These are phyloP conservation scores for Stomatorhinus walkeri DNA, from an alignment of 2,797 vertebrate genomes.

Conservation along the genomic window DNA sequence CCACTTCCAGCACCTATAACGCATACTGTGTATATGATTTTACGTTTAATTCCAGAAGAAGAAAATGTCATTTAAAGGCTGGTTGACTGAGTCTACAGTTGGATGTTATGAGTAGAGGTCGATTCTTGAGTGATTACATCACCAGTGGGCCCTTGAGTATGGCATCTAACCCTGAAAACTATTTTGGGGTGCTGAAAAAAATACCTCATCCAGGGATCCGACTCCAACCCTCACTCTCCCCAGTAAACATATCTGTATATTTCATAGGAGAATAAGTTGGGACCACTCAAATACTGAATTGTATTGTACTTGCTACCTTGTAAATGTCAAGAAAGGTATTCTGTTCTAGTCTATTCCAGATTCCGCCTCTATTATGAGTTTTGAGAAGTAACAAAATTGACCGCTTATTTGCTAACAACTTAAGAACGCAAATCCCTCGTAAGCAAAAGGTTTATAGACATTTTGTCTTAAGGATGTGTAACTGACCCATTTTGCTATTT, in stretches of 20 bases:
- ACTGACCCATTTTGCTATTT: neutral
- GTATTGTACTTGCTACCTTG: neutral
- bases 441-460: neutral
- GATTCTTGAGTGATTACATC: neutral
- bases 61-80: neutral
- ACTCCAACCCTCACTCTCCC: neutral
- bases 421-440: neutral
- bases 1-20: neutral
- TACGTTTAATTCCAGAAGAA: neutral
- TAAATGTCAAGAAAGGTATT: neutral
- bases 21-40: neutral
- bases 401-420: neutral
- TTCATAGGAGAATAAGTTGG: neutral
- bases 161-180: neutral
- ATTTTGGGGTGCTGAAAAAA: neutral
- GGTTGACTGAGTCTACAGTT: neutral
- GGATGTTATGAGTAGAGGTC: neutral
- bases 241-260: neutral
- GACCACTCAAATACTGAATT: neutral
- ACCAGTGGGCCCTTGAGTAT: neutral
- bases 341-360: neutral
- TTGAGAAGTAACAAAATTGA: neutral
- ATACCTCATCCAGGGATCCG: neutral
- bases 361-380: neutral
- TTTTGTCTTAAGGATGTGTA: neutral